phyloP scores from a whole-genome alignment of 2,797 vertebrate genomes.

The Xerus rutilus region DNA sequence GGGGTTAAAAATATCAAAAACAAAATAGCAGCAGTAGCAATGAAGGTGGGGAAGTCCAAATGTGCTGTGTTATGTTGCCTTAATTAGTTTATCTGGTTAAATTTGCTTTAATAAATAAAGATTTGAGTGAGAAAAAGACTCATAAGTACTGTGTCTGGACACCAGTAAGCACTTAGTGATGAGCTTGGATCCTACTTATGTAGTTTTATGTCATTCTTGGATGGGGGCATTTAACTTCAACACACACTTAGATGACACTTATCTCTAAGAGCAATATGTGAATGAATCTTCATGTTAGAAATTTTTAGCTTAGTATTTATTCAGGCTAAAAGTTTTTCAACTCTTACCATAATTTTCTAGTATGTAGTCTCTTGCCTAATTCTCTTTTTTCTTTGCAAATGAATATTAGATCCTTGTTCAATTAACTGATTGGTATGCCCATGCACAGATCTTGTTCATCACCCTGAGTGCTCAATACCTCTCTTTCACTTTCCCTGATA shows the following conservation, averaged over 20 bases:
- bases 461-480: not conserved
- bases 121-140: not conserved
- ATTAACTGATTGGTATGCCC: not conserved
- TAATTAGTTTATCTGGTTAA: conserved; percentile 17
- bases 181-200: not conserved
- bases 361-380: not conserved
- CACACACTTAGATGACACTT: not conserved
- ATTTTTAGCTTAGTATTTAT: not conserved
- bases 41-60: not conserved
- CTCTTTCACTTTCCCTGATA: not conserved
- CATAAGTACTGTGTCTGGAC: not conserved
- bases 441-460: not conserved
- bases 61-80: not conserved
- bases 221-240: not conserved
- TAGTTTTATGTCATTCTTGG: not conserved
- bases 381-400: conserved; percentile 35
- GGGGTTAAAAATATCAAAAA: not conserved
- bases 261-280: not conserved
- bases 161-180: not conserved
- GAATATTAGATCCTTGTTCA: not conserved
- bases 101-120: conserved; percentile 18
- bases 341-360: not conserved
- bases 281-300: conserved; percentile 12
- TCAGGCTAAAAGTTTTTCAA: not conserved
- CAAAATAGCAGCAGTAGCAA: not conserved